Evolutionary conservation across 2,113 vertebrate genomes (phyloP), one percentile per base, ranked within the genome.

Genomic region (Triplophysa siluroides): DNA sequence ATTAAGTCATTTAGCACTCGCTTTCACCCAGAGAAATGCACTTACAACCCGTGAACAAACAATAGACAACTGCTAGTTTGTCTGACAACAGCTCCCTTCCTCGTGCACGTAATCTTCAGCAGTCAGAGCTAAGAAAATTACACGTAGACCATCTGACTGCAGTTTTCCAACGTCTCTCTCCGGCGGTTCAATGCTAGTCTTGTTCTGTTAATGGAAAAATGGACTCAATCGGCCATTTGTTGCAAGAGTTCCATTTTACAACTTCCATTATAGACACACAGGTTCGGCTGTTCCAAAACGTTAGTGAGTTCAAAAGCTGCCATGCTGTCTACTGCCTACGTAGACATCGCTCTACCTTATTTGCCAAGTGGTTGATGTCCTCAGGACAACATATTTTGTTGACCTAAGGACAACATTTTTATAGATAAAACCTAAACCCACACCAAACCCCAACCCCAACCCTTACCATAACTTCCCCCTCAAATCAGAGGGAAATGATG

Each of bases 21-120:
- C 75, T 77, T 65, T 65, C 26, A 77, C 61, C 47, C 45, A 54
- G 43, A 77, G 73, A 77, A 77, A 77, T 65, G 47, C 62, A 77
- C 75, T 64, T 52, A 77, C 62, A 77, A 65, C 18, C 45, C 26
- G 11, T 8, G 61, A 77, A 65, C 47, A 65, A 65, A 64, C 75
- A 54, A 77, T 11, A 77, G 62, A 54, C 24, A 64, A 65, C 16
- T 24, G 45, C 11, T 65, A 65, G 74, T 65, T 65, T 64, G 62
- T 54, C 26, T 33, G 45, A 52, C 62, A 76, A 54, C 75, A 54
- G 14, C 10, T 2, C 16, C 56, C 43, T 64, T 26, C 24, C 9
- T 10, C 24, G 14, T 14, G 7, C 23, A 47, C 43, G 50, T 52
- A 26, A 75, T 75, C 21, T 76, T 19, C 23, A n/a, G 61, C 41